Conservation (phyloP, 2,888 invertebrate genomes). For the Neocrepidodera transversa region DNA sequence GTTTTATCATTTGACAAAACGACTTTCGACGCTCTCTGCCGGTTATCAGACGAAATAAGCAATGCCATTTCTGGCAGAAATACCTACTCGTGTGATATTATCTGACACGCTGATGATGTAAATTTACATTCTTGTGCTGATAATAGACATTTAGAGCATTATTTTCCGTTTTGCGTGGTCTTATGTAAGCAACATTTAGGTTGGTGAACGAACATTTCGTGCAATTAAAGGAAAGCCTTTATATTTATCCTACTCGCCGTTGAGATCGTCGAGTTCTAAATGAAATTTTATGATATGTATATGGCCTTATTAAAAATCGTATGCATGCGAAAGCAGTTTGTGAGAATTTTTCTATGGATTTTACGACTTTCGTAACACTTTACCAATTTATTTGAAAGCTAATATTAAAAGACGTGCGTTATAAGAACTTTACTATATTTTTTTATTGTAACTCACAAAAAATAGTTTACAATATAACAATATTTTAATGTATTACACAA, state of each 20-base stretch:
- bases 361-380: conserved; percentile 15
- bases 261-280: conserved; percentile 13
- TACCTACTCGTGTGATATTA: conserved; percentile 24
- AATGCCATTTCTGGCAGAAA: conserved; percentile 23
- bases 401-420: conserved; percentile 9
- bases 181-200: conserved; percentile 24
- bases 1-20: too few species aligned
- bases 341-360: conserved; percentile 8
- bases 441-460: too few species aligned
- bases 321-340: conserved; percentile 19
- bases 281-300: conserved; percentile 23
- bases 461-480: too few species aligned
- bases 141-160: conserved; percentile 31
- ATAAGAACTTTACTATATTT: background rate
- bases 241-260: conserved; percentile 16
- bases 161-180: conserved; percentile 25
- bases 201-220: conserved; percentile 22
- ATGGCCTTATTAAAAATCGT: conserved; percentile 24
- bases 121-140: conserved; percentile 28
- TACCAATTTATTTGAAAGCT: conserved; percentile 7
- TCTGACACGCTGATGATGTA: conserved; percentile 26
- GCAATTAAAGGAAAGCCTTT: conserved; percentile 26
- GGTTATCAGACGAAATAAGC: conserved; percentile 22
- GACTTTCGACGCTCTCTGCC: conserved; percentile 11
- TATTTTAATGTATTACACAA: too few species aligned